These are phyloP conservation scores for Meteorus cinctellus DNA, from an alignment of 2,888 invertebrate genomes.

Conservation along the genomic window DNA sequence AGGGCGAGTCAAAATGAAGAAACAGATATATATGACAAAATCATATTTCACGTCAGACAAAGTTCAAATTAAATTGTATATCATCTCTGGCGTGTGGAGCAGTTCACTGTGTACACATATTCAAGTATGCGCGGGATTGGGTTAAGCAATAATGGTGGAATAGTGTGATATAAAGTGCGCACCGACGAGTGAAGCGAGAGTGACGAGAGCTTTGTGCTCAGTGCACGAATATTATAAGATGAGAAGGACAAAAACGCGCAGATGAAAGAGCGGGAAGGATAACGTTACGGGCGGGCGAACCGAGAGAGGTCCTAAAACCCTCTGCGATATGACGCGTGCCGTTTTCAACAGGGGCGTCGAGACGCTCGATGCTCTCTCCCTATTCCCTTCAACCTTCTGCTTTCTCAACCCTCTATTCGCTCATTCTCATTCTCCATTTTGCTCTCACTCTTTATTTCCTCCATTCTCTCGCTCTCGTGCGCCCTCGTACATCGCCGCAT, in stretches of 20 bases:
- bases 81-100: not conserved
- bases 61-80: conserved; percentile 37
- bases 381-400: conserved; percentile 27
- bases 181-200: not conserved
- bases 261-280: conserved; percentile 40
- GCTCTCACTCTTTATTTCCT: conserved; percentile 16
- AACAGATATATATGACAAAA: conserved; percentile 18
- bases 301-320: conserved; percentile 54
- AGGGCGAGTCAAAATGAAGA: not conserved
- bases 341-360: conserved; percentile 65
- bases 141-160: conserved; percentile 18
- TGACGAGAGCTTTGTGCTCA: not conserved
- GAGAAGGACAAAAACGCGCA: conserved; percentile 27
- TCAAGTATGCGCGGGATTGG: not conserved
- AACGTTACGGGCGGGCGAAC: conserved; percentile 38
- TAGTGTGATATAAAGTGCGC: conserved; percentile 10
- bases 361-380: conserved; percentile 61
- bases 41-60: conserved; percentile 38
- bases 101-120: not conserved
- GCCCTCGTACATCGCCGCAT: conserved; percentile 54
- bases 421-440: conserved; percentile 38
- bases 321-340: conserved; percentile 68
- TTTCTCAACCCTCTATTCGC: conserved; percentile 5
- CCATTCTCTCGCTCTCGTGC: conserved; percentile 54
- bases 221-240: conserved; percentile 4